Evolutionary conservation across 2,113 vertebrate species (phyloP).

Genomic region (Uropsilus gracilis): DNA sequence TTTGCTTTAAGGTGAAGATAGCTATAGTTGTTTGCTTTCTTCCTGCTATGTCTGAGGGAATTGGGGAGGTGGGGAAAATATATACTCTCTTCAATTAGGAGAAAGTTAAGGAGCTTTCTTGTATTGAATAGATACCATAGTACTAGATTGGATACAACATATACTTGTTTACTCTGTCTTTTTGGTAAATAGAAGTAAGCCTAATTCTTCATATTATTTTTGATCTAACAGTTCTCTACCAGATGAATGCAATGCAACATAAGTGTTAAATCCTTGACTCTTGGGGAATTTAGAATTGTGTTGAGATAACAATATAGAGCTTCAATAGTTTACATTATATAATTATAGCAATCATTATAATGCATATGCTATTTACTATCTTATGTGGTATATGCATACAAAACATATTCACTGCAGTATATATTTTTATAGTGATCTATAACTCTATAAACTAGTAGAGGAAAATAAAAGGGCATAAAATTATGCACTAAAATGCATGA

Average conservation of each 20-base stretch:
- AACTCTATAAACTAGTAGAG: background rate
- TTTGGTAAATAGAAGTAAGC: background rate
- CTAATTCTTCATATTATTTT: background rate
- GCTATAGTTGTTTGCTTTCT: background rate
- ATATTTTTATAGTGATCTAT: background rate
- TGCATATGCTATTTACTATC: background rate
- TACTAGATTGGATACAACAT: background rate
- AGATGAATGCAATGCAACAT: background rate
- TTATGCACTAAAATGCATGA: background rate
- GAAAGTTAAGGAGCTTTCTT: background rate
- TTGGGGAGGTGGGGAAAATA: conserved; percentile 25
- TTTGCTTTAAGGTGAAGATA: background rate
- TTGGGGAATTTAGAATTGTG: background rate
- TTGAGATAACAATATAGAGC: background rate
- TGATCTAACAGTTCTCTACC: background rate
- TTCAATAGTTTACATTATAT: background rate
- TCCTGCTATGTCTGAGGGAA: conserved; percentile 9
- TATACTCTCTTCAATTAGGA: background rate
- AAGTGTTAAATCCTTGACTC: background rate
- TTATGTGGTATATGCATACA: background rate
- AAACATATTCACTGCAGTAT: background rate
- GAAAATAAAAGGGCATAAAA: background rate
- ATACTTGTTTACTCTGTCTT: background rate
- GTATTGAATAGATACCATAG: background rate
- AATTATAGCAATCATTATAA: background rate